phyloP scores from a whole-genome alignment of 1,140 invertebrate species.

The Meteorus sp. region DNA sequence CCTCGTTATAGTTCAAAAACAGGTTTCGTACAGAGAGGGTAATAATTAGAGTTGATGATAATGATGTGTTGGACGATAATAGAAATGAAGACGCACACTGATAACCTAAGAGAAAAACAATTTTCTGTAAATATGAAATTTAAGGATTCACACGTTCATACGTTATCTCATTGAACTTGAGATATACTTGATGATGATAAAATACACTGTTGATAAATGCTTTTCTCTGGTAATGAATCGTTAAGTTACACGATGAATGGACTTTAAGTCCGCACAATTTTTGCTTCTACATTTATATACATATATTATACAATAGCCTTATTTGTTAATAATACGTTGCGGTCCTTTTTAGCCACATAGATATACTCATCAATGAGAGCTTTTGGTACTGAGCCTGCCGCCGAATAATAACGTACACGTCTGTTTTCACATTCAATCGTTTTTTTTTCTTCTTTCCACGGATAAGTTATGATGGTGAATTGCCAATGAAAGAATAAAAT shows the following conservation, averaged over 20 bases:
- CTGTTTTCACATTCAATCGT: not conserved
- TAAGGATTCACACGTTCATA: not conserved
- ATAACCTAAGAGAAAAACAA: not conserved
- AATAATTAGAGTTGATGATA: too few species aligned
- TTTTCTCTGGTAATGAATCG: constrained; percentile 24
- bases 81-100: not conserved
- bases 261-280: constrained; percentile 1
- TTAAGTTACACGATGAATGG: constrained; percentile 17
- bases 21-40: not conserved
- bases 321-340: constrained; percentile 29
- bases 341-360: constrained; percentile 12
- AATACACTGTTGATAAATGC: constrained; percentile 15
- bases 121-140: not conserved
- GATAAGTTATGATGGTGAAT: not conserved
- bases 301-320: constrained; percentile 25
- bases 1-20: not conserved
- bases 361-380: not conserved
- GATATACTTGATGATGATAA: not conserved
- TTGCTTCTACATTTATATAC: constrained; percentile 22
- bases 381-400: not conserved
- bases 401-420: not conserved
- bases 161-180: not conserved
- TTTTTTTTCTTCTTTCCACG: not conserved
- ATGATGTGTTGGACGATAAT: not conserved
- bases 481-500: not conserved